Base-by-base conservation (phyloP, 1,140 invertebrate genomes). In the Notospermus geniculatus region DNA sequence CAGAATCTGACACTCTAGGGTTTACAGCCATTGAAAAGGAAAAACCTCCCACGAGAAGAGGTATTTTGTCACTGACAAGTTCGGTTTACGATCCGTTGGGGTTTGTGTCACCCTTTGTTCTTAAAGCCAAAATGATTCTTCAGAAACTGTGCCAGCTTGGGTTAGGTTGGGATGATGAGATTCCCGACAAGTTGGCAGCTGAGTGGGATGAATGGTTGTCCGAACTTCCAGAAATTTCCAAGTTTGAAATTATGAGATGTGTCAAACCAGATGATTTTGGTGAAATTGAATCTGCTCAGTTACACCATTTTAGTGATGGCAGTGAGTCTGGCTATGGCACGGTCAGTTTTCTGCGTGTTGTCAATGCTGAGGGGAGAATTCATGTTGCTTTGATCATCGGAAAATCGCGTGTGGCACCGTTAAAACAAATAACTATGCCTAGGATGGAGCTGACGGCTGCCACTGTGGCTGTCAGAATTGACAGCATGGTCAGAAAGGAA, bases 21-120 rank as follows among this genome's bases (percentile, higher is more conserved):
- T 57, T 63, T 22, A 54, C 25, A 22, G 19, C 53, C 19, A 39
- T 27, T 54, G 43, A 23, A 17, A 17, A 62, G 36, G 9, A n/a
- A 2, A 55, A 55, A 55, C 28, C 54, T 11, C 5, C 17, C n/a
- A 62, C 66, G 1, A 65, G 55, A 61, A 58, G 64, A 27, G 57
- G 57, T 27, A 63, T 65, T n/a, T 32, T 68, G 30, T 63, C 63
- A n/a, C 32, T 58, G 4, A 59, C 59, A 1, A 57, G 56, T 32
- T 55, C 53, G 0, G 11, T 73, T 1, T 75, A 65, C 60, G 75
- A 77, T 43, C 75, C 72, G 0, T 60, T 73, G 5, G 75, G 72
- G 13, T 30, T 70, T 30, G 52, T 64, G 1, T 32, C 71, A 0
- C 64, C 64, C 1, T 57, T 63, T n/a, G 60, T 41, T n/a, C 29